Conservation (phyloP, 2,113 vertebrate genomes). For the Poeciliopsis turrubarensis region DNA sequence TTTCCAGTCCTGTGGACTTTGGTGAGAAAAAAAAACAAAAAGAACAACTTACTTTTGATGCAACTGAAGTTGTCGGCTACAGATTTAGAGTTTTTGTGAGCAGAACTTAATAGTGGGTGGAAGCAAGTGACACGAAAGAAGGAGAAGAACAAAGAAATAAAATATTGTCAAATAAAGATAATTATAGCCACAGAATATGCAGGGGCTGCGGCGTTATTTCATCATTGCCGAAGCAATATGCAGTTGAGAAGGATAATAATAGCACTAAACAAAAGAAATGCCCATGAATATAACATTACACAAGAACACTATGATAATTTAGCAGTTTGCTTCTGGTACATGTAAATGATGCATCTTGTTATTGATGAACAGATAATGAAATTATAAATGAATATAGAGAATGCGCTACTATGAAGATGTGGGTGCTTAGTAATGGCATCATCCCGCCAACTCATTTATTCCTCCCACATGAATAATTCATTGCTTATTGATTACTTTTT, state of each 20-base stretch:
- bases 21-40: conserved; percentile 74
- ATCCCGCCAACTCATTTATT: conserved; percentile 7
- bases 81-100: background rate
- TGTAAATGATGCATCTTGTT: background rate
- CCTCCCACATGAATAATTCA: conserved; percentile 7
- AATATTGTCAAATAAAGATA: conserved; percentile 17
- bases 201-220: background rate
- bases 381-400: background rate
- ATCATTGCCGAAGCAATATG: conserved; percentile 7
- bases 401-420: background rate
- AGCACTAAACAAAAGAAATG: conserved; percentile 2
- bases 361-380: background rate
- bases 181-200: conserved; percentile 21
- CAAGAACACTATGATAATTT: background rate
- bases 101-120: background rate
- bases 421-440: background rate
- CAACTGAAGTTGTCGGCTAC: background rate
- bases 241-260: background rate
- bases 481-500: conserved; percentile 4
- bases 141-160: conserved; percentile 3
- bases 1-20: conserved; percentile 96
- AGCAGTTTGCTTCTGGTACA: background rate
- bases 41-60: background rate
- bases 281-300: background rate
- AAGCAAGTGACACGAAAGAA: conserved; percentile 5